Conservation (phyloP, 2,888 invertebrate genomes). For the Sipunculus nudus region DNA sequence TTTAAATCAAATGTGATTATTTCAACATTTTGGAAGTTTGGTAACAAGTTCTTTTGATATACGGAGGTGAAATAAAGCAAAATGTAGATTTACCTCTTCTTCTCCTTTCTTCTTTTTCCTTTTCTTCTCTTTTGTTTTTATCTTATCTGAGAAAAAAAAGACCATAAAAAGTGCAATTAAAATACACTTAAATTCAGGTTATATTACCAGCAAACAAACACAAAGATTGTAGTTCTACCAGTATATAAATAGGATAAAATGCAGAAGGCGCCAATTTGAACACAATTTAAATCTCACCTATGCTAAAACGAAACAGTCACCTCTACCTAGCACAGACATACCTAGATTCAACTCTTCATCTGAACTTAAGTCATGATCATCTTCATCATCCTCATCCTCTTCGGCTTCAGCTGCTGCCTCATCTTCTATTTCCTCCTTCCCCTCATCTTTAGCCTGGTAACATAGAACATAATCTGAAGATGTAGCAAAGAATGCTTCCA, state of each 20-base stretch:
- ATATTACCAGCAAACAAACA: too few relatives aligned
- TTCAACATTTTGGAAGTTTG: too few relatives aligned
- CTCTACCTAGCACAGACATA: neutral
- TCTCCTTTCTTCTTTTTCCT: conserved; percentile 46
- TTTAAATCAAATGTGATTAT: too few relatives aligned
- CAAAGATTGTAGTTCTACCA: too few relatives aligned
- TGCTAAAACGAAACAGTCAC: too few relatives aligned
- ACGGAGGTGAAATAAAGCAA: too few relatives aligned
- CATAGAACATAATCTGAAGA: neutral
- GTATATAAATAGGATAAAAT: too few relatives aligned
- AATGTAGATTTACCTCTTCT: conserved; percentile 42
- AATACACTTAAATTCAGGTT: too few relatives aligned
- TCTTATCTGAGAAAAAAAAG: conserved; percentile 42
- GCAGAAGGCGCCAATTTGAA: too few relatives aligned
- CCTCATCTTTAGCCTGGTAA: conserved; percentile 15
- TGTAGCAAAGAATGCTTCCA: neutral
- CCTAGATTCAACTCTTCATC: neutral
- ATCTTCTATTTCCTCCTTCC: conserved; percentile 13
- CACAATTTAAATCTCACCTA: too few relatives aligned
- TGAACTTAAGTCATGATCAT: conserved; percentile 10
- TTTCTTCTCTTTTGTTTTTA: conserved; percentile 50
- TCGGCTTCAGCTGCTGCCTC: neutral
- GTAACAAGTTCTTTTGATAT: too few relatives aligned
- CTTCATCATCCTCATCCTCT: conserved; percentile 24
- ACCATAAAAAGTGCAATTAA: neutral